Base-by-base conservation (phyloP, 2,113 vertebrate species). In the Azemiops feae region DNA sequence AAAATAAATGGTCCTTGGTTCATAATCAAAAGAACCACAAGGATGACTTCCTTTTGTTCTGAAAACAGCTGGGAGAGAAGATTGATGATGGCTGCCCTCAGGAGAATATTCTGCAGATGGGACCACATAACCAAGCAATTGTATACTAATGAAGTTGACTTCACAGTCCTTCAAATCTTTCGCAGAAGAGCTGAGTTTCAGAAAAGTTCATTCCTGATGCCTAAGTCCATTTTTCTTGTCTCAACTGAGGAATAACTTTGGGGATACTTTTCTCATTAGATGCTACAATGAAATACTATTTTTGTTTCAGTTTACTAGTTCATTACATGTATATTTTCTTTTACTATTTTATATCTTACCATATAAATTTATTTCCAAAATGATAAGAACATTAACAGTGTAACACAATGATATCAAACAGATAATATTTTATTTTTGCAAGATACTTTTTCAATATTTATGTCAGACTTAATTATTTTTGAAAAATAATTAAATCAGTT, bases 41-140 rank as follows among this genome's bases (percentile, higher is more conserved):
- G n/a, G 89, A 88, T 20, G 0, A 0, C 30, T 9, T 93, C 89
- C 85, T 0, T 57, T 93, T 81, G 87, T 58, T 58, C 3, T 90
- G 90, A 88, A 94, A 92, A 64, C 1, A 52, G 43, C 8, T 93
- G 94, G 87, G 74, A 54, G 6, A 30, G 94, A 86, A 94, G 95
- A 92, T 92, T 81, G 87, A 74, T 57, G 87, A 88, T 0, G 1
- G 45, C 20, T 27, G 52, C 91, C 91, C 92, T 88, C 39, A 16
- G 57, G 93, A 95, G 89, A 91, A 39, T 0, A 0, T 90, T 85
- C 90, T 92, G 91, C 95, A 96, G 94, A 95, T 95, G 96, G 91
- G 93, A 57, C 89, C 85, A 93, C 1, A 0, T 54, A 93, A 34
- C 23, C 88, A 85, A 95, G 22, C 47, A 50, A 10, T 57, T 0